Conservation (phyloP, 2,113 vertebrate species). For the Cariama cristata region DNA sequence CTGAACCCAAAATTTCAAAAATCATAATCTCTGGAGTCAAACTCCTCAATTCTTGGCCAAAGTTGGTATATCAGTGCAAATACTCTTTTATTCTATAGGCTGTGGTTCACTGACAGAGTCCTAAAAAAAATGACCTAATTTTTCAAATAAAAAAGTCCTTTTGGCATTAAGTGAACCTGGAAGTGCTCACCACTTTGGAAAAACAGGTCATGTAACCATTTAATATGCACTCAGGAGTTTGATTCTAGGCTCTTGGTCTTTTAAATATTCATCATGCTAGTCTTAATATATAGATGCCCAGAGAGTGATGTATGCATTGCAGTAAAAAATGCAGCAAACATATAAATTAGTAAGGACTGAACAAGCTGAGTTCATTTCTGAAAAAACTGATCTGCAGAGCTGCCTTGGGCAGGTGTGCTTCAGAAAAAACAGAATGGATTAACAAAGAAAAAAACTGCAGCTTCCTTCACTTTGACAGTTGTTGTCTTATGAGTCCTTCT, state of each 20-base stretch:
- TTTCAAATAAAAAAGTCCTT: neutral
- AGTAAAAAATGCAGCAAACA: neutral
- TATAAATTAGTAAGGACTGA: conserved; percentile 13
- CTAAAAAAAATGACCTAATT: neutral
- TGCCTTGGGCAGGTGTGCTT: neutral
- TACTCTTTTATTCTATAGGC: neutral
- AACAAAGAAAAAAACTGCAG: neutral
- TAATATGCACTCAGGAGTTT: neutral
- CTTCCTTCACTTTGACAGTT: neutral
- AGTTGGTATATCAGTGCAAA: neutral
- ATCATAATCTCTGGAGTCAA: neutral
- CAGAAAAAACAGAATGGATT: neutral
- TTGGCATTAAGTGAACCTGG: neutral
- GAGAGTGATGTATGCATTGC: neutral
- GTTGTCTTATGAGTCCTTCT: neutral
- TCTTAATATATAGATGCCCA: neutral
- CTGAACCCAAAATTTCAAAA: neutral
- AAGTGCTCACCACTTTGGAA: neutral
- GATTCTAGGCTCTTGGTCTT: neutral
- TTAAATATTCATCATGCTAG: conserved; percentile 42
- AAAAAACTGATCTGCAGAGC: neutral
- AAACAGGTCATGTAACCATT: neutral
- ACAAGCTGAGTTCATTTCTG: neutral
- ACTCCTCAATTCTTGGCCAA: neutral
- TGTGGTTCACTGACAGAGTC: neutral